These are phyloP conservation scores for Euzetes globulus DNA, from an alignment of 2,888 invertebrate species.

Conservation along the genomic window DNA sequence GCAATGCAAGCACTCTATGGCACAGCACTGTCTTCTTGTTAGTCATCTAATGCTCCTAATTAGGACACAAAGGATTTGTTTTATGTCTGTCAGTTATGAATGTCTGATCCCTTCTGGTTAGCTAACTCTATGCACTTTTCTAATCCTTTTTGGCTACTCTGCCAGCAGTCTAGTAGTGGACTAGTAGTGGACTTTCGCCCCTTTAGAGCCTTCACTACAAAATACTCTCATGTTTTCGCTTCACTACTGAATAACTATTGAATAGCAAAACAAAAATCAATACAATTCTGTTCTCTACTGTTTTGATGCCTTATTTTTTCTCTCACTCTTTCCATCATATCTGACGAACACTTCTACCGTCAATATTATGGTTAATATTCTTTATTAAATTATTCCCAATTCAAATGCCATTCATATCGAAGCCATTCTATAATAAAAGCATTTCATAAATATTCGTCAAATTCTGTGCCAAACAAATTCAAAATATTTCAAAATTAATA, in stretches of 20 bases:
- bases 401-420: neutral
- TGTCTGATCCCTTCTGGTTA: slow-evolving; percentile 21
- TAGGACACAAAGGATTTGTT: slow-evolving; percentile 29
- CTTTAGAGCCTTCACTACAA: slow-evolving; percentile 8
- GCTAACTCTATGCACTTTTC: slow-evolving; percentile 14
- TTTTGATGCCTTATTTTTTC: slow-evolving; percentile 5
- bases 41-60: slow-evolving; percentile 29
- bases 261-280: slow-evolving; percentile 18
- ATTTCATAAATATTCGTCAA: neutral
- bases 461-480: neutral
- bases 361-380: neutral
- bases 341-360: neutral
- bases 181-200: slow-evolving; percentile 17
- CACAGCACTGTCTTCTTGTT: slow-evolving; percentile 5
- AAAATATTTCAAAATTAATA: too few species aligned
- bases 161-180: neutral
- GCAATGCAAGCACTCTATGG: neutral
- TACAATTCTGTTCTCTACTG: neutral
- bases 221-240: neutral
- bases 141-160: slow-evolving; percentile 22
- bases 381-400: neutral
- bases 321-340: slow-evolving; percentile 16
- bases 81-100: slow-evolving; percentile 29
- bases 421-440: neutral
- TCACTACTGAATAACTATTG: slow-evolving; percentile 2